Conservation (phyloP, 2,797 vertebrate species). For the Helarctos malayanus region DNA sequence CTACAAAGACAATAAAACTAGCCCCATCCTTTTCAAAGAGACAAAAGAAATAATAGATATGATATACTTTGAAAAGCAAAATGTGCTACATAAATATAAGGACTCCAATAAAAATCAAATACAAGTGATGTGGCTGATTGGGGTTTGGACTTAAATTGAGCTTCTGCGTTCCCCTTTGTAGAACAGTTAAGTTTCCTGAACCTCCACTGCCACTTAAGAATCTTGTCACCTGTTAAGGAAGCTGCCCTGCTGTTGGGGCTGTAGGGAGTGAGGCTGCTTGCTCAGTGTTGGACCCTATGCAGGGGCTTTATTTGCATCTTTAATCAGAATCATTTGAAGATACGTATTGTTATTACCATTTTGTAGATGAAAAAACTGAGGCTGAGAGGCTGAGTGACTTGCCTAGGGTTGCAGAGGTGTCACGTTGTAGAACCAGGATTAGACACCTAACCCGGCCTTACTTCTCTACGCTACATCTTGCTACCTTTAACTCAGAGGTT, state of each 20-base stretch:
- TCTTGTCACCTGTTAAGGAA: not conserved
- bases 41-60: not conserved
- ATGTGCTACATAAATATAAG: not conserved
- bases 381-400: not conserved
- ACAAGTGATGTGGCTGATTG: not conserved
- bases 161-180: not conserved
- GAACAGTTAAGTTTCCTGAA: not conserved
- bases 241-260: not conserved
- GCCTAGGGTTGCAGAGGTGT: not conserved
- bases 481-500: not conserved
- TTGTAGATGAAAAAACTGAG: not conserved
- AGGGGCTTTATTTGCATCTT: not conserved
- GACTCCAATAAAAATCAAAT: not conserved
- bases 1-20: conserved; percentile 30
- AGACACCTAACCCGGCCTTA: not conserved
- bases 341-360: not conserved
- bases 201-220: not conserved
- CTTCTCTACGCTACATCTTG: not conserved
- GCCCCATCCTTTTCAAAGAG: not conserved
- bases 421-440: not conserved
- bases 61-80: conserved; percentile 28
- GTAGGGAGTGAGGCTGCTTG: not conserved
- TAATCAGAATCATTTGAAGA: not conserved
- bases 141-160: not conserved
- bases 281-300: not conserved